Percentiles rank a stretch among this genome's conserved stretches.
These are phyloP conservation scores for Trialeurodes vaporariorum DNA, from an alignment of 1,140 invertebrate genomes.

Conservation along the genomic window DNA sequence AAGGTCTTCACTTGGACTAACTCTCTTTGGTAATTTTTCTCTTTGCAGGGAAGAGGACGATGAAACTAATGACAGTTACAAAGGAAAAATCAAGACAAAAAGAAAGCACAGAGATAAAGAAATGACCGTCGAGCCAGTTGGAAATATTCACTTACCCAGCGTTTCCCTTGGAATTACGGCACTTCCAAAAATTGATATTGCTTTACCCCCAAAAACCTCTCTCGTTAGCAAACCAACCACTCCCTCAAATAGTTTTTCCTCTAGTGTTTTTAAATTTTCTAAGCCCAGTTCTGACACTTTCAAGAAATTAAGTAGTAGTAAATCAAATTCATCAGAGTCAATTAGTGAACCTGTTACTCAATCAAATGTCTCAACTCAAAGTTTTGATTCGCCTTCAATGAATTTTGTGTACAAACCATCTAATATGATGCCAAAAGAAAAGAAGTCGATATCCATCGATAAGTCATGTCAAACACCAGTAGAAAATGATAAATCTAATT, in stretches of 20 bases:
- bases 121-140: not conserved
- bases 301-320: not conserved
- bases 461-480: not conserved
- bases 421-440: not conserved
- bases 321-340: not conserved
- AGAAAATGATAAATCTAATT: not conserved
- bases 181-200: slow-evolving; percentile 18
- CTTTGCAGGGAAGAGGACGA: slow-evolving; percentile 17
- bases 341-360: not conserved
- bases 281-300: slow-evolving; percentile 4
- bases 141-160: slow-evolving; percentile 15
- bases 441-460: not conserved
- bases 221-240: not conserved
- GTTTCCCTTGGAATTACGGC: slow-evolving; percentile 15
- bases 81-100: not conserved
- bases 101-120: slow-evolving; percentile 5
- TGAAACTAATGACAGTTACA: not conserved
- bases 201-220: slow-evolving; percentile 1
- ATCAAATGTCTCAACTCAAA: not conserved
- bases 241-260: not conserved
- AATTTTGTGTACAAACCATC: not conserved
- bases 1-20: too few relatives aligned
- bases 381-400: not conserved
- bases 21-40: slow-evolving; percentile 4
- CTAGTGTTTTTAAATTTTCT: not conserved